Evolutionary conservation across 1,140 invertebrate genomes (phyloP).

Genomic region (Harlomillsia oculata): DNA sequence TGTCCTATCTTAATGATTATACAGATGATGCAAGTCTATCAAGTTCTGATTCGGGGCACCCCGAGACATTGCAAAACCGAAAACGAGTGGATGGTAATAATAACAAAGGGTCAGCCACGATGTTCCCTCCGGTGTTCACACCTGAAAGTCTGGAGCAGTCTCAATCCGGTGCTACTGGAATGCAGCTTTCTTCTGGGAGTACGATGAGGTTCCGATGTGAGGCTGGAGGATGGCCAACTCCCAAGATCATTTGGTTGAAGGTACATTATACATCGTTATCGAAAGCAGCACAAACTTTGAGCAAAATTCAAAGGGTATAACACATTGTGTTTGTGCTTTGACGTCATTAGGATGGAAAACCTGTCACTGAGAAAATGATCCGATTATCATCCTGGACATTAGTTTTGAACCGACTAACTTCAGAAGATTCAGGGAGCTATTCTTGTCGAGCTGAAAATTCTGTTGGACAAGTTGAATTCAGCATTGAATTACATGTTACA

Average conservation of each 20-base stretch:
- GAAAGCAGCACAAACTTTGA: too few species aligned
- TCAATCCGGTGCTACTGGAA: slow-evolving; percentile 26
- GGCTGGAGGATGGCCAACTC: slow-evolving; percentile 24
- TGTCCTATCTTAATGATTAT: not conserved
- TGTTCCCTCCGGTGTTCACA: slow-evolving; percentile 16
- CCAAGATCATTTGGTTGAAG: slow-evolving; percentile 32
- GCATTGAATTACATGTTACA: slow-evolving; percentile 28
- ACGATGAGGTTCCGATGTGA: slow-evolving; percentile 31
- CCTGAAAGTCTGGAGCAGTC: slow-evolving; percentile 26
- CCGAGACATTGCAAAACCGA: not conserved
- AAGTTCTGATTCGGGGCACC: not conserved
- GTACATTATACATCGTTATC: slow-evolving; percentile 19
- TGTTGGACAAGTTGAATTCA: slow-evolving; percentile 27
- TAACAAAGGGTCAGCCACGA: not conserved
- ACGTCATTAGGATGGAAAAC: slow-evolving; percentile 28
- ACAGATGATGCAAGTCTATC: not conserved
- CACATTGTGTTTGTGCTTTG: not conserved
- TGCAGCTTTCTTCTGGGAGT: slow-evolving; percentile 30
- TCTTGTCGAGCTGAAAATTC: slow-evolving; percentile 30
- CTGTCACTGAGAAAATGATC: slow-evolving; percentile 28
- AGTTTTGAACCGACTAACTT: slow-evolving; percentile 20
- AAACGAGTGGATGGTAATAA: not conserved
- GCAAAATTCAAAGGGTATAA: not conserved
- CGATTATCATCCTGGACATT: slow-evolving; percentile 28
- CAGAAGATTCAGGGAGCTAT: slow-evolving; percentile 34